Base-by-base conservation (phyloP, 1,140 invertebrate species). In the Popillia japonica region DNA sequence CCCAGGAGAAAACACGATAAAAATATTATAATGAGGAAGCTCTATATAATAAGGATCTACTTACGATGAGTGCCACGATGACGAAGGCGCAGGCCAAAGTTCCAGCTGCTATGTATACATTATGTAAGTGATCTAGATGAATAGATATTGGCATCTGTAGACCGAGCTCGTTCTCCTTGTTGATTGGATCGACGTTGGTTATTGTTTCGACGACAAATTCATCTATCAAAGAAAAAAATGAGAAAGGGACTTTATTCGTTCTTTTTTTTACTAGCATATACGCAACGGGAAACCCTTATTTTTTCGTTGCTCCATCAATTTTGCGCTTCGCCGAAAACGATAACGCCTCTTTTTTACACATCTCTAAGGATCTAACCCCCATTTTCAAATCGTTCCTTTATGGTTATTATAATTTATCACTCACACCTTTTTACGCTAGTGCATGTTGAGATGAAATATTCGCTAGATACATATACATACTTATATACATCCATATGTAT, bases 101-200 rank as follows among this genome's bases (percentile, higher is more conserved):
- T n/a, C 92, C 92, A 23, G 91, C 91, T 14, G 92, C 92, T 80
- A 93, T 92, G 86, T 93, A 93, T 76, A 93, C 90, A 86, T 92
- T 93, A 87, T 94, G 92, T 79, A 93, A 88, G 76, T 92, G 90
- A 87, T 92, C 91, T 84, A 92, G 89, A 87, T 92, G 90, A 81
- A 92, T 88, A 76, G 90, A 89, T 77, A 92, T 86, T 6, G 90
- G 91, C 85, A 91, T 84, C 76, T 86, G 86, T 81, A 87, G 42
- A 77, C 83, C 81, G n/a, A 80, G 55, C 40, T 75, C 34, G 84
- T 80, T 77, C 9, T 86, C 87, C 79, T 88, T 87, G 72, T 86
- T 88, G 34, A 86, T 88, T 72, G 89, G 90, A 34, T 90, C 89
- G 74, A 85, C 83, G 75, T 81, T 80, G 27, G 84, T 80, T 78